These are phyloP conservation scores for Lordiphosa clarofinis DNA, from an alignment of 1,140 invertebrate genomes.

Conservation along the genomic window DNA sequence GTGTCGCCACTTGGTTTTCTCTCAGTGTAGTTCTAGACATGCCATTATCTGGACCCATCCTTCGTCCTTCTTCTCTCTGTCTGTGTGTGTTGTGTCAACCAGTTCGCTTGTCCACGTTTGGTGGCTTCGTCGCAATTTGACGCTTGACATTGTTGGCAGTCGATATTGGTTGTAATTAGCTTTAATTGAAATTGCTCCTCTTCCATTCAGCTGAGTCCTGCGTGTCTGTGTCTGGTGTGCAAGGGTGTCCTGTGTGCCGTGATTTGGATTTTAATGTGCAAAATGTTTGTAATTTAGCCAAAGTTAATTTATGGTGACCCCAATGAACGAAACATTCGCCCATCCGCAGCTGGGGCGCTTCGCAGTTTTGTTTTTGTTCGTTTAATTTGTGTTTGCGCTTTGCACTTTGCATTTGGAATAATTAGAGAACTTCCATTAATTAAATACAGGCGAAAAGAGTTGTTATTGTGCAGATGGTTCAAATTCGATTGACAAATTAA, in stretches of 20 bases:
- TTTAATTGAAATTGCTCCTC: slow-evolving; percentile 77
- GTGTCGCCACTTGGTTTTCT: slow-evolving; percentile 29
- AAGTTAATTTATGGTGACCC: slow-evolving; percentile 71
- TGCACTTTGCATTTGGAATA: slow-evolving; percentile 44
- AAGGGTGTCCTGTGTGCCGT: slow-evolving; percentile 23
- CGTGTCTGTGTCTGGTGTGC: slow-evolving; percentile 1
- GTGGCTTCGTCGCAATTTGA: slow-evolving; percentile 53
- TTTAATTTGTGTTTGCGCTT: slow-evolving; percentile 12
- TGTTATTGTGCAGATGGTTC: slow-evolving; percentile 28
- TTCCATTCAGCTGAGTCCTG: slow-evolving; percentile 40
- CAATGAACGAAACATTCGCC: slow-evolving; percentile 7
- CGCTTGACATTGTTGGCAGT: slow-evolving; percentile 74
- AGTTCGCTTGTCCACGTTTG: slow-evolving; percentile 21
- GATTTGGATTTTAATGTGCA: slow-evolving; percentile 74
- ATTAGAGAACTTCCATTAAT: slow-evolving; percentile 58
- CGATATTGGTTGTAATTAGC: slow-evolving; percentile 78
- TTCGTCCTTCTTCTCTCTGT: slow-evolving; percentile 1
- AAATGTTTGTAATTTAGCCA: slow-evolving; percentile 71
- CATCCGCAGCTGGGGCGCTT: slow-evolving; percentile 21
- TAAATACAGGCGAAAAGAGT: slow-evolving; percentile 26
- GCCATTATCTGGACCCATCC: slow-evolving; percentile 13
- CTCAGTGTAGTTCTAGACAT: slow-evolving; percentile 7
- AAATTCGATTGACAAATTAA: slow-evolving; percentile 20
- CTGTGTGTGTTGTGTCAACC: slow-evolving; percentile 5
- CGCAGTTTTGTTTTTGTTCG: slow-evolving; percentile 24